Evolutionary conservation across 2,113 vertebrate species (phyloP).

Genomic region (Mormyrus lacerda): DNA sequence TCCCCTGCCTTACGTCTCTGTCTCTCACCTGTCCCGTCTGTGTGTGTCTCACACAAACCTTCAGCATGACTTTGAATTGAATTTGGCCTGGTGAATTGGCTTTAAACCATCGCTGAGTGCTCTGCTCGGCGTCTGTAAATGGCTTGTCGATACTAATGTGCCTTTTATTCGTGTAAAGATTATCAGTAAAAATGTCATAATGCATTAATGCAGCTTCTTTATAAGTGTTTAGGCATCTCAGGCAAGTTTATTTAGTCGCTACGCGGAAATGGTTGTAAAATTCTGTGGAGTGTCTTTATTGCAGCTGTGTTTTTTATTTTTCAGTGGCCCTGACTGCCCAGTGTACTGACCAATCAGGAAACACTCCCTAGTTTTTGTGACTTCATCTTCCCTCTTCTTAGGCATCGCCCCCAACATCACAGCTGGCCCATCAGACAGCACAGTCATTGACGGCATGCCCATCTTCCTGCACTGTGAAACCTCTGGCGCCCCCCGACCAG

Average conservation of each 20-base stretch:
- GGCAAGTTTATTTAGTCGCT: not conserved
- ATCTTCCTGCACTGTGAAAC: constrained; percentile 90
- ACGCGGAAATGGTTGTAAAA: not conserved
- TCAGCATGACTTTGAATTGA: not conserved
- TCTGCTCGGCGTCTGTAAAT: not conserved
- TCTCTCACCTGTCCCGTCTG: not conserved
- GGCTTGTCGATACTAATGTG: not conserved
- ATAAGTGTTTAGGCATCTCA: not conserved
- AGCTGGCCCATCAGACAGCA: constrained; percentile 84
- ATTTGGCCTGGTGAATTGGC: not conserved
- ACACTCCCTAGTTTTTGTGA: not conserved
- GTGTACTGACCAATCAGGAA: not conserved
- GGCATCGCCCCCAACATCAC: constrained; percentile 98
- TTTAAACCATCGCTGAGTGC: not conserved
- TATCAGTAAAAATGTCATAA: constrained; percentile 34
- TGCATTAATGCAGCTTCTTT: not conserved
- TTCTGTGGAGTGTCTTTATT: not conserved
- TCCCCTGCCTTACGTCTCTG: constrained; percentile 29
- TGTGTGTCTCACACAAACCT: not conserved
- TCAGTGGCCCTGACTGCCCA: constrained; percentile 24
- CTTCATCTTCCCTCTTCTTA: constrained; percentile 33
- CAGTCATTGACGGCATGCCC: constrained; percentile 88
- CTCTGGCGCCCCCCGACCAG: constrained; percentile 84
- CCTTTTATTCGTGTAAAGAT: not conserved
- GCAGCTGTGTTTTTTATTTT: constrained; percentile 29